Evolutionary conservation across 1,140 invertebrate species (phyloP), one percentile per base, ranked within the genome.

Genomic region (Aphelinus certus): DNA sequence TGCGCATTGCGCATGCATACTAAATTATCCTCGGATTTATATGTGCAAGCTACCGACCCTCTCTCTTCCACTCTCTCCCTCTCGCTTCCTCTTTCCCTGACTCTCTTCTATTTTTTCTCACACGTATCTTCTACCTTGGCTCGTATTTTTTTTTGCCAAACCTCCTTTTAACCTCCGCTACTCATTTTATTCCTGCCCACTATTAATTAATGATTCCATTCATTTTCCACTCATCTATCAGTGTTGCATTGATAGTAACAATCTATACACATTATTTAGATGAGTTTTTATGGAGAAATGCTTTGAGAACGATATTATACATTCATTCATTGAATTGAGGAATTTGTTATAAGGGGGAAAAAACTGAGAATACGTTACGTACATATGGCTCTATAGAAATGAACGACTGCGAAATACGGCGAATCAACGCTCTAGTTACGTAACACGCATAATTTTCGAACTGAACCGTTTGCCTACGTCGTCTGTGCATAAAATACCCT

Each of bases 11-110:
- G 55, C 60, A 62, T 65, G 55, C 71, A 72, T 72, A 65, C 71
- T 72, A 47, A 72, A 72, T 72, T 72, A 72, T 65, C 71, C 71
- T 26, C 45, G 71, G 55, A 70, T 64, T 71, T 56, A 51, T 71
- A 45, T 64, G 61, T 46, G 58, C 58, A 49, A 55, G 53, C 43
- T 55, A 45, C 53, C 69, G 47, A 71, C 49, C 62, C 62, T 71
- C 47, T 60, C 51, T 49, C 42, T 47, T 60, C 46, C 46, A 7
- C 43, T 68, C 9, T 45, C 10, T 43, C 53, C 10, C 43, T 68
- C 26, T 1, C 7, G 51, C 65, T 60, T 43, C 42, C 42, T 57
- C 57, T 57, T 68, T 68, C 10, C 2, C 26, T 42, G 4, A 7
- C 45, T 26, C 47, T 51, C 42, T 66, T 66, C 47, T 51, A n/a